Evolutionary conservation across 2,797 vertebrate species (phyloP).

Genomic region (Bufotes viridis): DNA sequence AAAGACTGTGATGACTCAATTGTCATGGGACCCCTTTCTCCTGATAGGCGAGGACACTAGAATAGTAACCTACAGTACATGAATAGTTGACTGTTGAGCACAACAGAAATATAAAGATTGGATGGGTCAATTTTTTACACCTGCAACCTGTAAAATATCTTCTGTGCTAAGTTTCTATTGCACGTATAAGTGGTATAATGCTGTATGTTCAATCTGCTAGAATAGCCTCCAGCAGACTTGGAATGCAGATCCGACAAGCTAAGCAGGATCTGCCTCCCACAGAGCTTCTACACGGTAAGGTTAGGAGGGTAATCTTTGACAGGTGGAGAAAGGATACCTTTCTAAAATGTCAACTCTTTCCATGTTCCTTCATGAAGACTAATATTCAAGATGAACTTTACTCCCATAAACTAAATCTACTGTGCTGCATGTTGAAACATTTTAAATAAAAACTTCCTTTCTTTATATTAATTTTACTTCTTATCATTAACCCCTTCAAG

Average conservation of each 20-base stretch:
- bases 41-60: no score
- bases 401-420: neutral
- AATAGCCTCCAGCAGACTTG: neutral
- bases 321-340: slow-evolving; percentile 25
- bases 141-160: neutral
- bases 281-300: slow-evolving; percentile 16
- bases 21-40: no score
- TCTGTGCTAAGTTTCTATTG: neutral
- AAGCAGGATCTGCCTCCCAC: neutral
- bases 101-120: no score
- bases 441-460: no score
- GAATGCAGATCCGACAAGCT: slow-evolving; percentile 42
- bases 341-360: slow-evolving; percentile 15
- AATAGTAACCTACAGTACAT: no score
- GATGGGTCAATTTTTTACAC: no score
- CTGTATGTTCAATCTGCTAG: neutral
- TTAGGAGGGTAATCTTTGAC: slow-evolving; percentile 34
- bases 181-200: neutral
- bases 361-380: neutral
- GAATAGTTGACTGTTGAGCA: no score
- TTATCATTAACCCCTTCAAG: no score
- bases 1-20: no score
- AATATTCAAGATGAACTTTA: neutral
- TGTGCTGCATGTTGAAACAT: no score
- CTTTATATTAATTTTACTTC: no score